A percentile compares a stretch with the other conserved stretches of the same genome.
Conservation (phyloP, 1,140 invertebrate species). For the Homarus americanus region DNA sequence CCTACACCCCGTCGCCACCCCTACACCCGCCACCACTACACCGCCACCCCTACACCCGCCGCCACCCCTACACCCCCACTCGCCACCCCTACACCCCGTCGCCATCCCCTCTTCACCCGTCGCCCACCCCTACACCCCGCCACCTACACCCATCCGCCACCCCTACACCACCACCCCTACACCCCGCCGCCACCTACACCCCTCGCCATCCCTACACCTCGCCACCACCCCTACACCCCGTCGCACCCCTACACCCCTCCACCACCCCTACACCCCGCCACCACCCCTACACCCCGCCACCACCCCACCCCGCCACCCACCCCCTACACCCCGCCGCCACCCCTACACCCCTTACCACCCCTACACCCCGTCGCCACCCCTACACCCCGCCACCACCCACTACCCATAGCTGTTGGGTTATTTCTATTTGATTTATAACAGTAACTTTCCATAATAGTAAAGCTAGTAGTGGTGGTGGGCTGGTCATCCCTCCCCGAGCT, state of each 20-base stretch:
- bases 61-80: not conserved
- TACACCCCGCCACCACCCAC: too few species aligned
- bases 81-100: not conserved
- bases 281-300: not conserved
- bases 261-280: not conserved
- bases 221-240: not conserved
- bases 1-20: not conserved
- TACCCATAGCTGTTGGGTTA: too few species aligned
- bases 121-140: not conserved
- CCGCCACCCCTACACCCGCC: not conserved
- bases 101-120: not conserved
- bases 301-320: too few species aligned
- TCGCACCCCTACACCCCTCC: not conserved
- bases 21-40: slow-evolving; percentile 1
- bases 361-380: too few species aligned
- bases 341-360: too few species aligned
- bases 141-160: not conserved
- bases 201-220: not conserved
- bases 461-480: too few species aligned
- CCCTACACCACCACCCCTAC: not conserved
- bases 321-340: too few species aligned
- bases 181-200: not conserved
- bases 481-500: too few species aligned
- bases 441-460: too few species aligned
- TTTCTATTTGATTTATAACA: too few species aligned